Evolutionary conservation across 2,113 vertebrate species (phyloP).

Genomic region (Meles meles): DNA sequence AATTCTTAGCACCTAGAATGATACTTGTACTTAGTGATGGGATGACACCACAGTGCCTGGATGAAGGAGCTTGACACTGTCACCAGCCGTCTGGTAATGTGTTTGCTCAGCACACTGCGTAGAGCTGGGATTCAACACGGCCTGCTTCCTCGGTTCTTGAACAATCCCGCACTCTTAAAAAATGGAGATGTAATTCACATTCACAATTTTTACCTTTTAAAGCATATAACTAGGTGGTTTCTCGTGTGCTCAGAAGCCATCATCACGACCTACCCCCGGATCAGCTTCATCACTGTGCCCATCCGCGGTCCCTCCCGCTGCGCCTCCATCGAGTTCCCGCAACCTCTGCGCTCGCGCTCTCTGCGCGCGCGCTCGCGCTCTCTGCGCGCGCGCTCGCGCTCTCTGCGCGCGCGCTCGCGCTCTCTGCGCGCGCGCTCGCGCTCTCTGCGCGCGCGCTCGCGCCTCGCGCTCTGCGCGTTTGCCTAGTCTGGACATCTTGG

Average conservation of each 20-base stretch:
- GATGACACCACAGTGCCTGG: neutral
- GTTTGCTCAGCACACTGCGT: neutral
- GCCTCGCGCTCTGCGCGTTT: accelerated
- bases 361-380: neutral
- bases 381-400: neutral
- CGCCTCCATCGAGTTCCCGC: too few species aligned
- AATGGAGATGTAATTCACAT: neutral
- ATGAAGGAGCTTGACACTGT: neutral
- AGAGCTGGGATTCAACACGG: neutral
- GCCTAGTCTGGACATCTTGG: neutral
- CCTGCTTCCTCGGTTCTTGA: neutral
- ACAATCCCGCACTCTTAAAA: neutral
- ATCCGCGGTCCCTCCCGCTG: neutral
- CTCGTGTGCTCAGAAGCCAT: neutral
- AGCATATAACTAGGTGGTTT: neutral
- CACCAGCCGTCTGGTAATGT: neutral
- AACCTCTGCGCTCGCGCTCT: neutral
- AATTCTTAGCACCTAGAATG: neutral
- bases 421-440: neutral
- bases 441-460: too few species aligned
- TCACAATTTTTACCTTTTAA: neutral
- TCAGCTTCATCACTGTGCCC: neutral
- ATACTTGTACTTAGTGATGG: neutral
- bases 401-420: neutral
- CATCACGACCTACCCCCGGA: neutral